Base-by-base conservation (phyloP, 2,888 invertebrate species). In the Neuroscelio doddi region DNA sequence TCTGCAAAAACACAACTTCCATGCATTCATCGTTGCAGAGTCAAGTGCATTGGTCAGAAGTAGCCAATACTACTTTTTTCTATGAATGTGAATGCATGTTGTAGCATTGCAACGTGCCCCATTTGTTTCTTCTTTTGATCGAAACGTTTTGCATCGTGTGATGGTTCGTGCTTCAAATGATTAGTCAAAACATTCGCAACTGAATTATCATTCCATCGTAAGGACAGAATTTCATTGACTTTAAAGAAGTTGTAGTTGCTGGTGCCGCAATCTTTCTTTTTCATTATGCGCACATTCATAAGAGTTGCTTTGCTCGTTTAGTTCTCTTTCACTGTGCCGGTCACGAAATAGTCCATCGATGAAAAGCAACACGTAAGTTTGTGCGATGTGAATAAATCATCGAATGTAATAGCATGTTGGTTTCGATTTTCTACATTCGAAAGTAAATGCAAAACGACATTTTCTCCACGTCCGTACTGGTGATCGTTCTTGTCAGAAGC, bases 11-110 rank as follows among this genome's bases (percentile, higher is more conserved):
- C n/a, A n/a, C n/a, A n/a, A n/a, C 26, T 26, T 26, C 26, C 26
- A 26, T 8, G 26, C 26, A 26, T 26, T 26, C 5, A 26, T 8
- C 26, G 8, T 26, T 26, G 26, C 26, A 7, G 26, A 4, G 26
- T 26, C 26, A 4, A 26, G 8, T 7, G 5, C 26, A 26, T 26
- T 26, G 26, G 26, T 26, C 26, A 26, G 26, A 4, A 26, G 8
- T 26, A 10, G 69, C 71, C 68, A 71, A 64, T 69, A 72, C 63
- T 62, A 71, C 45, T 70, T 71, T 64, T 71, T 65, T n/a, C 61
- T 64, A 27, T 44, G 57, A 27, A 73, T 55, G 52, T 47, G 45
- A 15, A 44, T 62, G 30, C 51, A 51, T 12, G 38, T 26, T 44
- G 24, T 15, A 15, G 36, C 44, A 21, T 59, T 21, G 7, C 24